Evolutionary conservation across 1,140 invertebrate species (phyloP).

Genomic region (Melanaphis sacchari): DNA sequence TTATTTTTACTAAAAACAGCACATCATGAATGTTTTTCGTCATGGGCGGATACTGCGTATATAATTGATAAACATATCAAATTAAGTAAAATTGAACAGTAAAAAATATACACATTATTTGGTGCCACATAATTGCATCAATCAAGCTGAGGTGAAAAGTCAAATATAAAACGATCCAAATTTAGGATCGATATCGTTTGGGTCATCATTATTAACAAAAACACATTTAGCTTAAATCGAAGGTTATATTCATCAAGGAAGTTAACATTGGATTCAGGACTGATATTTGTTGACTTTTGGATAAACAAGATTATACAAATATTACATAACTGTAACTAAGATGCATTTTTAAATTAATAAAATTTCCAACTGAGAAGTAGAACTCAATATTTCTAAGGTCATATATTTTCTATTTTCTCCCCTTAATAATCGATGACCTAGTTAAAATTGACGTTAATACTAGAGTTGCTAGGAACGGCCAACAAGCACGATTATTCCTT

Average conservation of each 20-base stretch:
- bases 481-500: conserved; percentile 16
- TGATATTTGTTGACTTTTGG: background rate
- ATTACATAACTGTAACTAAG: background rate
- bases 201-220: background rate
- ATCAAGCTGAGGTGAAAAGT: conserved; percentile 38
- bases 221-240: background rate
- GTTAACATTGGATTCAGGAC: background rate
- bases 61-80: background rate
- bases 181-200: background rate
- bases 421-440: conserved; percentile 27
- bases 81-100: background rate
- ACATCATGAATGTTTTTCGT: conserved; percentile 16
- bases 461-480: no score
- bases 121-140: background rate
- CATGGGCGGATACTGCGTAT: conserved; percentile 12
- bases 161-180: conserved; percentile 38
- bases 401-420: background rate
- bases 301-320: background rate
- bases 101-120: background rate
- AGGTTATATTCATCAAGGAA: conserved; percentile 16
- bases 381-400: conserved; percentile 36
- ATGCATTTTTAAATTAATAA: background rate
- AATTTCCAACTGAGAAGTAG: background rate
- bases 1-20: background rate
- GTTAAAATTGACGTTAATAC: background rate